Evolutionary conservation across 2,888 invertebrate genomes (phyloP).

Genomic region (Prenolepis imparis): DNA sequence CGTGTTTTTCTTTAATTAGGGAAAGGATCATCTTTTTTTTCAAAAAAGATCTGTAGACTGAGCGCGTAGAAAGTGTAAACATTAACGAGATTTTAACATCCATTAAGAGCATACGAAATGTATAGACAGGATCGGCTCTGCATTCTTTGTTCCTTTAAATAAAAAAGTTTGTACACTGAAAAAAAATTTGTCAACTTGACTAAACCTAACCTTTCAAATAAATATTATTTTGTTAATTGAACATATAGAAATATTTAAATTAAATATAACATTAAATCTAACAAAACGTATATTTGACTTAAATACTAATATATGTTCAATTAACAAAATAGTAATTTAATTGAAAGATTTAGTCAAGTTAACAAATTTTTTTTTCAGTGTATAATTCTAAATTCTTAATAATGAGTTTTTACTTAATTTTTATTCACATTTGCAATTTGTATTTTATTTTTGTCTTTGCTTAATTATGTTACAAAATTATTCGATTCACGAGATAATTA

Average conservation of each 20-base stretch:
- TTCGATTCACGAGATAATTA: neutral
- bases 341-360: no score
- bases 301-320: no score
- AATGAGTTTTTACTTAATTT: constrained; percentile 2
- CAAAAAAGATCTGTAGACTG: constrained; percentile 27
- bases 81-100: constrained; percentile 61
- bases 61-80: constrained; percentile 49
- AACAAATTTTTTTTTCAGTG: no score
- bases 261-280: no score
- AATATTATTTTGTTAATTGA: no score
- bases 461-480: neutral
- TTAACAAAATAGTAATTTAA: no score
- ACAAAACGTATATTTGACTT: no score
- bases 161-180: neutral
- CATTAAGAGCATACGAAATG: constrained; percentile 44
- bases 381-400: no score
- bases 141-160: neutral
- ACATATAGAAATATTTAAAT: no score
- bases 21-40: constrained; percentile 44
- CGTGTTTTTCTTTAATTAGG: constrained; percentile 58
- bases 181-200: no score
- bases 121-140: constrained; percentile 15
- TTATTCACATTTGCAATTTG: neutral
- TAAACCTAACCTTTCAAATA: no score
- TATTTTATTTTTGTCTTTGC: constrained; percentile 1